These are phyloP conservation scores for Stomatorhinus ivindoensis DNA, from an alignment of 2,113 vertebrate species.

Conservation along the genomic window DNA sequence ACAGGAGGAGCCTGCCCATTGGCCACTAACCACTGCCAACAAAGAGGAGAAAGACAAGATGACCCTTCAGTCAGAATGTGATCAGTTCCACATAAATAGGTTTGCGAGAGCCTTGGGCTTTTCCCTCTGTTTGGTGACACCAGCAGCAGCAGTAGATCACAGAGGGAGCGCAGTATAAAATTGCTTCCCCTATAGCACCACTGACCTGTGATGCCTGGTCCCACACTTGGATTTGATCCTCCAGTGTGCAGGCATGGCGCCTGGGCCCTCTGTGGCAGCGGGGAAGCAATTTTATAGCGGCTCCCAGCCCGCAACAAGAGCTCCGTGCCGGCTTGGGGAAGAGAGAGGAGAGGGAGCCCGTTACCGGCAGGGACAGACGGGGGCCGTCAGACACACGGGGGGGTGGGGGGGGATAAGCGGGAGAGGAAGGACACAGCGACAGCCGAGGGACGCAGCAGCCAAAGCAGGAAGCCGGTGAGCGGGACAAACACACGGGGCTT, in stretches of 20 bases:
- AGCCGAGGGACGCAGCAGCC: neutral
- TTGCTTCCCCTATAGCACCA: slow-evolving; percentile 28
- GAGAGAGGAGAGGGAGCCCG: slow-evolving; percentile 24
- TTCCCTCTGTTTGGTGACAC: neutral
- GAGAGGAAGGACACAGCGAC: too few relatives aligned
- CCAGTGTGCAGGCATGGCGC: slow-evolving; percentile 28
- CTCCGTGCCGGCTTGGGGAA: slow-evolving; percentile 25
- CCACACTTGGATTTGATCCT: slow-evolving; percentile 33
- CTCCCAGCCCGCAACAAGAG: slow-evolving; percentile 19
- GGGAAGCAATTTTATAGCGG: slow-evolving; percentile 31
- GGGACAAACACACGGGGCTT: neutral
- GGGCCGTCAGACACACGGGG: neutral
- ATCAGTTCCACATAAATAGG: neutral
- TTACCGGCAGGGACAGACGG: slow-evolving; percentile 13
- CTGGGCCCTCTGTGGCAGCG: slow-evolving; percentile 19
- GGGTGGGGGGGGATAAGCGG: neutral
- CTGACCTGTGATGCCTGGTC: slow-evolving; percentile 30
- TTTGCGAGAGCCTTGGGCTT: neutral
- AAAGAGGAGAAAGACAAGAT: neutral
- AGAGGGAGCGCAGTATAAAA: slow-evolving; percentile 21
- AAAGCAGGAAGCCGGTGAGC: neutral
- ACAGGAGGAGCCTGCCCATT: neutral
- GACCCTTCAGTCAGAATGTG: neutral
- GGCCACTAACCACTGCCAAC: neutral
- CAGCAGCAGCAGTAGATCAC: neutral